These are phyloP conservation scores for Oscheius sp. DNA, from an alignment of 1,140 invertebrate genomes.

Conservation along the genomic window DNA sequence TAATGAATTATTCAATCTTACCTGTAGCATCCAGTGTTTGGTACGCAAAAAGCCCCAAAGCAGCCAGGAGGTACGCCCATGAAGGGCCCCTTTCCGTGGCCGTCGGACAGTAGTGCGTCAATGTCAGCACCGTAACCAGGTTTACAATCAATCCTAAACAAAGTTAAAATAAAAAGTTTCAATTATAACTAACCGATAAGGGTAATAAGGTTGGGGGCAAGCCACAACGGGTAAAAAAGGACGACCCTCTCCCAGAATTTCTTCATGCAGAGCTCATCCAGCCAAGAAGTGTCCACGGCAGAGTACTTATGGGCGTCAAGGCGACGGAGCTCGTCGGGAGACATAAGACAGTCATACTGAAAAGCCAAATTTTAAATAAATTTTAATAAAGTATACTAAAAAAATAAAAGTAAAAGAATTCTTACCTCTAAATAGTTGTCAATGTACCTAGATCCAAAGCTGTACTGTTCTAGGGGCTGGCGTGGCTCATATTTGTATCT, in stretches of 20 bases:
- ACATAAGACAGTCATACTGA: slow-evolving; percentile 45
- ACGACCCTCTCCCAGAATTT: slow-evolving; percentile 93
- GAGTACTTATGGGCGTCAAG: slow-evolving; percentile 91
- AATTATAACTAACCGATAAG: slow-evolving; percentile 68
- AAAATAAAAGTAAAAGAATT: too few species aligned
- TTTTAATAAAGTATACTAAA: not conserved
- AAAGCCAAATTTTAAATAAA: not conserved
- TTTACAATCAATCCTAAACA: slow-evolving; percentile 77
- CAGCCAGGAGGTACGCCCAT: slow-evolving; percentile 77
- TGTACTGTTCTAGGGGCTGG: not conserved
- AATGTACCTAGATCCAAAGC: not conserved
- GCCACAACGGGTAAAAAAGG: slow-evolving; percentile 81
- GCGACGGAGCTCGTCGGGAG: slow-evolving; percentile 71
- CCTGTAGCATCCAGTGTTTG: slow-evolving; percentile 96
- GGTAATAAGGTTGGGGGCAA: slow-evolving; percentile 96
- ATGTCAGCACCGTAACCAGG: slow-evolving; percentile 82
- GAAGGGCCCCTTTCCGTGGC: slow-evolving; percentile 61
- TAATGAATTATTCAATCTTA: not conserved
- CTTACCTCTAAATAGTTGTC: not conserved
- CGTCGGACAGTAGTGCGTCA: slow-evolving; percentile 79
- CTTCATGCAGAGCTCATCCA: slow-evolving; percentile 57
- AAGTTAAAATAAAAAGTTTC: not conserved
- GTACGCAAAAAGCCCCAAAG: slow-evolving; percentile 90
- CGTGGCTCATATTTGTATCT: not conserved
- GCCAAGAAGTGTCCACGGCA: slow-evolving; percentile 66